A percentile compares a stretch with the other conserved stretches of the same genome.
These are phyloP conservation scores for Heliconius eleuchia DNA, from an alignment of 1,140 invertebrate genomes.

Conservation along the genomic window DNA sequence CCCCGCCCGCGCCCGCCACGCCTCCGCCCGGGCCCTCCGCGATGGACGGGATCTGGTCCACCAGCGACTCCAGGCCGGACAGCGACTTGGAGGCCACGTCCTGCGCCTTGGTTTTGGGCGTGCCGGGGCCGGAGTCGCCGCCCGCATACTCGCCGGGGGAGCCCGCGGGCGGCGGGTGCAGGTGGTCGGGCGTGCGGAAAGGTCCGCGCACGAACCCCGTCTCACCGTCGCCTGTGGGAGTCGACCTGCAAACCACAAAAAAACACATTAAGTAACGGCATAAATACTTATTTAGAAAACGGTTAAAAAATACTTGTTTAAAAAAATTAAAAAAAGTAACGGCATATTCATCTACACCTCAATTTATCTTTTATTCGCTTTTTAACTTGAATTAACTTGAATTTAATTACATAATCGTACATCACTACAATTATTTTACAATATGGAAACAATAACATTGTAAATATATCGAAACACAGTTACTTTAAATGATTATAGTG, in stretches of 20 bases:
- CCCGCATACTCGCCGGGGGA: conserved; percentile 53
- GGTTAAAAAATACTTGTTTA: no score
- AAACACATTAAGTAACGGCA: background rate
- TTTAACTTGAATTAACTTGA: no score
- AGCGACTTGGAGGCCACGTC: conserved; percentile 93
- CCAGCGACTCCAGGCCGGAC: conserved; percentile 93
- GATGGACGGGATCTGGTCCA: conserved; percentile 95
- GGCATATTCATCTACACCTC: no score
- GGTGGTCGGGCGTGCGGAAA: conserved; percentile 56
- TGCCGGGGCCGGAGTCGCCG: conserved; percentile 44
- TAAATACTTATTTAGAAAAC: no score
- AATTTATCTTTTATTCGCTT: no score
- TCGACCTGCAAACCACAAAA: conserved; percentile 47
- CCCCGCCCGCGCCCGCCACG: conserved; percentile 37
- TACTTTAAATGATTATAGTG: no score
- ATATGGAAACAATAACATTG: no score
- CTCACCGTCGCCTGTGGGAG: conserved; percentile 52
- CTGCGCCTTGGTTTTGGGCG: conserved; percentile 79
- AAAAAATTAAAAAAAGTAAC: no score
- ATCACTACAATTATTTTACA: no score
- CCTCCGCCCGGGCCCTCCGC: conserved; percentile 81
- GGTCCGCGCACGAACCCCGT: conserved; percentile 54
- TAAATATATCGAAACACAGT: no score
- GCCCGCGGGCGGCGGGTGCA: conserved; percentile 41
- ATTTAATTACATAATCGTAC: no score